Percentiles rank a stretch among this genome's conserved stretches.
These are phyloP conservation scores for Nesoenas mayeri DNA, from an alignment of 2,113 vertebrate species.

Conservation along the genomic window DNA sequence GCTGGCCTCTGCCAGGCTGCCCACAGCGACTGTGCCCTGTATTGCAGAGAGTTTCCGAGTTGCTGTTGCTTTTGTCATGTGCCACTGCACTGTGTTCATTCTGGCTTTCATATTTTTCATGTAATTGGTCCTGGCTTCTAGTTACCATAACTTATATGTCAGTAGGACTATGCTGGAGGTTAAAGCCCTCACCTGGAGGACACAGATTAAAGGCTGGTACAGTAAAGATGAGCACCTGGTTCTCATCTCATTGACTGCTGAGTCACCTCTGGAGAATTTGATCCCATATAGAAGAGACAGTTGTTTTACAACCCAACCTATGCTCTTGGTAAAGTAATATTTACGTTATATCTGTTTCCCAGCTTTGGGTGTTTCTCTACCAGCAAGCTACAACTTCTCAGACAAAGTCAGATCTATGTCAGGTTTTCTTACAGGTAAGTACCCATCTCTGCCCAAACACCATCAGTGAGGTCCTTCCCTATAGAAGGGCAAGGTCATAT, in stretches of 20 bases:
- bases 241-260: not conserved
- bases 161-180: not conserved
- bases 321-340: not conserved
- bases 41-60: not conserved
- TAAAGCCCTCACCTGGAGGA: not conserved
- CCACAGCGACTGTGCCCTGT: not conserved
- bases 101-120: not conserved
- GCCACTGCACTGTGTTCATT: not conserved
- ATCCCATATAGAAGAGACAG: not conserved
- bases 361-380: not conserved
- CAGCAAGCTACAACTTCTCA: not conserved
- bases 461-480: not conserved
- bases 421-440: not conserved
- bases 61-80: not conserved
- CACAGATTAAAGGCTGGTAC: not conserved
- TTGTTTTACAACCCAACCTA: not conserved
- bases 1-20: not conserved
- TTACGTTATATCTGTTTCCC: not conserved
- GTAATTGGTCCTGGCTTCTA: not conserved
- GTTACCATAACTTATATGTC: not conserved
- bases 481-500: not conserved
- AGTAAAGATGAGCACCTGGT: not conserved
- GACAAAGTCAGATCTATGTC: not conserved
- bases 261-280: not conserved
- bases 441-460: not conserved